Conservation (phyloP, 1,140 invertebrate genomes). For the Bombus breviceps region DNA sequence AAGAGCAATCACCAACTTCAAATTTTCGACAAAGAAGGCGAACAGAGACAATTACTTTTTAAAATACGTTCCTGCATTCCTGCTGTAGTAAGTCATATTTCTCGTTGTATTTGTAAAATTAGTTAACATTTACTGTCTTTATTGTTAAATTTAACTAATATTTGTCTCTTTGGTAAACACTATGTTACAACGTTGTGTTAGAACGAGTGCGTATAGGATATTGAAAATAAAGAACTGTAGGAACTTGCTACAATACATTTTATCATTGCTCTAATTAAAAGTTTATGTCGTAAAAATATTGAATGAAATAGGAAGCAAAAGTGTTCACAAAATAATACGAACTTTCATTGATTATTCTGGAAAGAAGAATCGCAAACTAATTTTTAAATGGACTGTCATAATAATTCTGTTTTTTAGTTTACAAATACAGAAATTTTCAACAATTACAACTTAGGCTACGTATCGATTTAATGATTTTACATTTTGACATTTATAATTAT, state of each 20-base stretch:
- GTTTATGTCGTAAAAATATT: background rate
- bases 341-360: background rate
- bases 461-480: background rate
- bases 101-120: background rate
- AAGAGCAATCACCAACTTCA: slow-evolving; percentile 86
- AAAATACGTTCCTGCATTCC: slow-evolving; percentile 87
- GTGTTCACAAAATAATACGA: no score
- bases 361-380: background rate
- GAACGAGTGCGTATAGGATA: background rate
- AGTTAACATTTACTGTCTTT: background rate
- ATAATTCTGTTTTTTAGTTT: background rate
- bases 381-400: background rate
- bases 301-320: background rate
- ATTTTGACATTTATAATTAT: background rate
- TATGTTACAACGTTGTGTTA: background rate
- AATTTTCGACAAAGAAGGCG: slow-evolving; percentile 88
- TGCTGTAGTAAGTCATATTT: slow-evolving; percentile 83
- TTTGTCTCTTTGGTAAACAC: background rate
- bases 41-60: slow-evolving; percentile 87
- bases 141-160: background rate
- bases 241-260: background rate
- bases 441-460: no score
- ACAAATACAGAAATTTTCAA: background rate
- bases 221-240: background rate
- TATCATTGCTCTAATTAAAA: background rate